Percentiles rank a stretch among this genome's conserved stretches.
Conservation (phyloP, 2,797 vertebrate species). For the Pristis pectinata region DNA sequence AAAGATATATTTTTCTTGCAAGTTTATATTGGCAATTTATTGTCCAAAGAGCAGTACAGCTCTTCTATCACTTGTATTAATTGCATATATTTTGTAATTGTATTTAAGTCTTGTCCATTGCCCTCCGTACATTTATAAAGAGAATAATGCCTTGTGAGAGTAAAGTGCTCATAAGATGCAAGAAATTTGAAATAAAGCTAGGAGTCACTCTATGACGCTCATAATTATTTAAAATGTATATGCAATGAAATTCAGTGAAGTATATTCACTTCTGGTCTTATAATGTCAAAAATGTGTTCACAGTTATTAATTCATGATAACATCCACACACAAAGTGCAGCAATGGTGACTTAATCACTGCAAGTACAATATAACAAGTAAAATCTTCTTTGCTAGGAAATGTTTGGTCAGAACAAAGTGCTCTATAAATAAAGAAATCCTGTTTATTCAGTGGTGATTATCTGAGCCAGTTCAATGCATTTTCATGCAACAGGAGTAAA, state of each 20-base stretch:
- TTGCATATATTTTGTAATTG: not conserved
- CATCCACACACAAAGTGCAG: not conserved
- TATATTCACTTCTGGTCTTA: not conserved
- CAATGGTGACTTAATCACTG: not conserved
- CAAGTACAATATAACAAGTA: not conserved
- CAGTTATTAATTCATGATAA: not conserved
- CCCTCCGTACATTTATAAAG: not conserved
- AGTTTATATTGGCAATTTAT: not conserved
- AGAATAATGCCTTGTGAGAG: not conserved
- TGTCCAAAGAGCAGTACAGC: not conserved
- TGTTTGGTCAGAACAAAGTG: not conserved
- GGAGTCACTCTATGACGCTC: not conserved
- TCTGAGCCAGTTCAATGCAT: not conserved
- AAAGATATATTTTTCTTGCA: not conserved
- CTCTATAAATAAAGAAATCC: not conserved
- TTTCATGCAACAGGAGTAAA: not conserved
- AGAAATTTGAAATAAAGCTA: not conserved
- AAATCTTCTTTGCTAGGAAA: not conserved
- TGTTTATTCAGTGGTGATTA: not conserved
- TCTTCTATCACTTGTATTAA: not conserved
- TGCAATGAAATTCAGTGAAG: not conserved
- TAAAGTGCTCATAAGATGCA: not conserved
- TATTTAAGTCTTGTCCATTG: not conserved
- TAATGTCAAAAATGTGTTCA: not conserved
- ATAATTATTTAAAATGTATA: not conserved